These are phyloP conservation scores for Oceanites oceanicus DNA, from an alignment of 2,113 vertebrate species.

Conservation along the genomic window DNA sequence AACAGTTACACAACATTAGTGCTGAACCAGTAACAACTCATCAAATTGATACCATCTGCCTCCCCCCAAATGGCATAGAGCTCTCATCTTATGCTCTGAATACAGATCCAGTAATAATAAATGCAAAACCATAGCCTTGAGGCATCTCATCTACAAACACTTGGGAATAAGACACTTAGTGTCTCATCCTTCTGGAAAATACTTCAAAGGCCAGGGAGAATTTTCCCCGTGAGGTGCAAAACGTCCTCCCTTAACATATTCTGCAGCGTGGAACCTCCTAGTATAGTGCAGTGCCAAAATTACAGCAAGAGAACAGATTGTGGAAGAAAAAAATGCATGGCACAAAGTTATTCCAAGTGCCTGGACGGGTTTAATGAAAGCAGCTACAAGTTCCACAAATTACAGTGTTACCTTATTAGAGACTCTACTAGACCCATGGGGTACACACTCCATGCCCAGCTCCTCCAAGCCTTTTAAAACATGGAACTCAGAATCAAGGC, in stretches of 20 bases:
- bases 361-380: background rate
- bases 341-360: background rate
- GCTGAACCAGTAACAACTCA: conserved; percentile 19
- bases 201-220: background rate
- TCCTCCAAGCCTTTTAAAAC: background rate
- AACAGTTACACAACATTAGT: background rate
- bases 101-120: background rate
- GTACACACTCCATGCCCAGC: background rate
- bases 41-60: conserved; percentile 35
- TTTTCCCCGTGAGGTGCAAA: background rate
- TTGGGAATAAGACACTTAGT: background rate
- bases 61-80: background rate
- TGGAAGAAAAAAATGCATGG: background rate
- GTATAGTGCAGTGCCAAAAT: background rate
- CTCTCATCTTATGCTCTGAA: background rate
- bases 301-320: background rate
- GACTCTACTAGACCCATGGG: background rate
- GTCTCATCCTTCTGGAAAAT: background rate
- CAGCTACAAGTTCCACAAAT: background rate
- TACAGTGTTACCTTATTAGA: background rate
- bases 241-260: background rate
- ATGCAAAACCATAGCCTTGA: conserved; percentile 17
- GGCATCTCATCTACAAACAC: background rate
- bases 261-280: background rate
- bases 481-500: background rate